These are phyloP conservation scores for Ormyrus pomaceus DNA, from an alignment of 2,888 invertebrate genomes.

Conservation along the genomic window DNA sequence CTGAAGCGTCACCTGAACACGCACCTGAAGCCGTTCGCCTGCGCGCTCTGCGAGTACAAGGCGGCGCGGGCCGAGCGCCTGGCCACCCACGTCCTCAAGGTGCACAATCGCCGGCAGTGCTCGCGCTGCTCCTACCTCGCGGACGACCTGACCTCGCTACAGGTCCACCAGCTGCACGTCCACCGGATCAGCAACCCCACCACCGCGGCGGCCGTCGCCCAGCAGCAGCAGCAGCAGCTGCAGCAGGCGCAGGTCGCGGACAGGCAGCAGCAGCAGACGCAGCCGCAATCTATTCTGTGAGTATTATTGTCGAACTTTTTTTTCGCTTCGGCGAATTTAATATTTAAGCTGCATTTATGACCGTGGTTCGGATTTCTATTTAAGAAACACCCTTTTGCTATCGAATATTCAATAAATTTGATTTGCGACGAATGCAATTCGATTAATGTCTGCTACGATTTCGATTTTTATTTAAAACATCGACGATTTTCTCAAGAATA, in stretches of 20 bases:
- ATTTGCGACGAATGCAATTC: no score
- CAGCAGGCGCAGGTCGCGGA: conserved; percentile 57
- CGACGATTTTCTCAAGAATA: no score
- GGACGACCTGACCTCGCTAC: conserved; percentile 88
- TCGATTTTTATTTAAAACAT: no score
- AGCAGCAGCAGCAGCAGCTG: conserved; percentile 60
- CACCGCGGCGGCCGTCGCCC: conserved; percentile 53
- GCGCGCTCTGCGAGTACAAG: conserved; percentile 94
- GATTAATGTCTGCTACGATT: no score
- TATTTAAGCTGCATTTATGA: no score
- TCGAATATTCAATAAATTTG: no score
- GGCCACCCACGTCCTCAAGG: conserved; percentile 92
- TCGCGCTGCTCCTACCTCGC: conserved; percentile 92
- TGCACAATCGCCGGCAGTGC: conserved; percentile 94
- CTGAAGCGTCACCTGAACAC: conserved; percentile 94
- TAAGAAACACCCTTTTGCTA: no score
- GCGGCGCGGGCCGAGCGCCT: conserved; percentile 93
- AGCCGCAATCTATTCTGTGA: conserved; percentile 64
- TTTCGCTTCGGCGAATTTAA: no score
- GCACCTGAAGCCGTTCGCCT: conserved; percentile 93
- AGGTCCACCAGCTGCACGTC: conserved; percentile 82
- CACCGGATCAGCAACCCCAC: conserved; percentile 66
- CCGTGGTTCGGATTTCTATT: no score
- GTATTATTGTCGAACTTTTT: conserved; percentile 39
- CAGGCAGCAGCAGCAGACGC: conserved; percentile 35